Evolutionary conservation across 1,140 invertebrate species (phyloP).

Genomic region (Micrasema minimum): DNA sequence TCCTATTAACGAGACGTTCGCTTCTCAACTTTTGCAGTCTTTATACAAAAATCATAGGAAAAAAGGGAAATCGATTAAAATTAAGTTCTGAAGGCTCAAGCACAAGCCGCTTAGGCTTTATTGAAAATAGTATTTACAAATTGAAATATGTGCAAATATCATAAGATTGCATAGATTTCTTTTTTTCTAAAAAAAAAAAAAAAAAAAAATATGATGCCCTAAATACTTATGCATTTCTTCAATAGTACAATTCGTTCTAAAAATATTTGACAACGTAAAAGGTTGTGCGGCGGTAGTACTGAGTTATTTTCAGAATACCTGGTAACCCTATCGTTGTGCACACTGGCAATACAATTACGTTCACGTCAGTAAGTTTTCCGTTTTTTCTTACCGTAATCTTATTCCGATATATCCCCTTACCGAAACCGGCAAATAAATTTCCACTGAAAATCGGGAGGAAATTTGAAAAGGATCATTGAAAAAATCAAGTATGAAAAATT

Average conservation of each 20-base stretch:
- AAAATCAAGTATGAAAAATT: conserved; percentile 25
- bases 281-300: background rate
- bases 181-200: too few species aligned
- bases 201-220: too few species aligned
- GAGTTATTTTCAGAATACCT: background rate
- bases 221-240: background rate
- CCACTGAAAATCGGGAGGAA: conserved; percentile 38
- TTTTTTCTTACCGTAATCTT: conserved; percentile 40
- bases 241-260: background rate
- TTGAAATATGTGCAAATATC: too few species aligned
- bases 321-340: conserved; percentile 19
- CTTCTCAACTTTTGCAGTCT: background rate
- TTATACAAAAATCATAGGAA: background rate
- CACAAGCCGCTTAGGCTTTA: too few species aligned
- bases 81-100: too few species aligned
- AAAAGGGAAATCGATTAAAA: background rate
- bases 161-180: too few species aligned
- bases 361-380: conserved; percentile 43
- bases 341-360: conserved; percentile 48
- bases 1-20: too few species aligned
- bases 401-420: conserved; percentile 37
- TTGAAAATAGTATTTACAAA: too few species aligned
- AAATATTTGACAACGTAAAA: background rate
- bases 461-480: conserved; percentile 51
- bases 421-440: conserved; percentile 44